phyloP scores from a whole-genome alignment of 2,888 invertebrate genomes.

The Congeria kusceri region DNA sequence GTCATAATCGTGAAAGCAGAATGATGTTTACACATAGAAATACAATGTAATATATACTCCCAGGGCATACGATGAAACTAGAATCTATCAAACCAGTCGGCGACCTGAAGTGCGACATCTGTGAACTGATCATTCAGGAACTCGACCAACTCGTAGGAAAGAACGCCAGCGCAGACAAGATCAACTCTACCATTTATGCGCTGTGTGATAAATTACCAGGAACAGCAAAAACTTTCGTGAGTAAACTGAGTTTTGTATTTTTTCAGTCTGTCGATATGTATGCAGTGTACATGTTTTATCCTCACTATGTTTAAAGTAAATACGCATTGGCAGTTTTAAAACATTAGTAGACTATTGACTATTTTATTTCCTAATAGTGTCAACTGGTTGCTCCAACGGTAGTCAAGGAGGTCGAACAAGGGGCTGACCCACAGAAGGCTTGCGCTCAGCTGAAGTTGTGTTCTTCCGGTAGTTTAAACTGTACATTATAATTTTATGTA shows the following conservation, averaged over 20 bases:
- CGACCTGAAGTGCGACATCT: conserved; percentile 53
- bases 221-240: neutral
- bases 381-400: conserved; percentile 11
- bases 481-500: too few species aligned
- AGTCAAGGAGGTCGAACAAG: neutral
- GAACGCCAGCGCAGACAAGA: conserved; percentile 32
- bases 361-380: neutral
- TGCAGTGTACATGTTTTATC: too few species aligned
- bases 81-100: neutral
- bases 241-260: too few species aligned
- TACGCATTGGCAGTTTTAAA: too few species aligned
- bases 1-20: too few species aligned
- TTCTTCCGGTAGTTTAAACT: neutral
- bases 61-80: too few species aligned
- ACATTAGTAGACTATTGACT: neutral
- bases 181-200: conserved; percentile 46
- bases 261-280: too few species aligned
- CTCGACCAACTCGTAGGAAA: conserved; percentile 30
- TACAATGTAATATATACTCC: too few species aligned
- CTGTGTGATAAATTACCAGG: conserved; percentile 45
- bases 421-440: neutral
- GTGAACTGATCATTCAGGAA: conserved; percentile 46
- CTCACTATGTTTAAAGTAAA: too few species aligned
- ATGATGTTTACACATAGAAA: too few species aligned
- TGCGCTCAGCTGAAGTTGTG: conserved; percentile 22